Evolutionary conservation across 2,113 vertebrate species (phyloP).

Genomic region (Ictalurus punctatus): DNA sequence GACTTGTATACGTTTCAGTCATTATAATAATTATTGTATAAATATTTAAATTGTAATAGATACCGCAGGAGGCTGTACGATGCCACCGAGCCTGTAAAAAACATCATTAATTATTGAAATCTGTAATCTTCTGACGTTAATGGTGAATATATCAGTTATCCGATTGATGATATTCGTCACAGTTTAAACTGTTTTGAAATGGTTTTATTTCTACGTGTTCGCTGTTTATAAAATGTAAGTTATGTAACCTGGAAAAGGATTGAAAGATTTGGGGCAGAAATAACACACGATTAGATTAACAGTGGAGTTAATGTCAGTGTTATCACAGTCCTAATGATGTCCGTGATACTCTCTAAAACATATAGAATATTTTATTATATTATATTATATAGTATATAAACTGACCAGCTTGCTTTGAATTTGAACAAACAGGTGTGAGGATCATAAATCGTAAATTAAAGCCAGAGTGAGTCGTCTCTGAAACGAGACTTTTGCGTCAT

Average conservation of each 20-base stretch:
- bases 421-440: neutral
- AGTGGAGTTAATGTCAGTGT: neutral
- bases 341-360: too few relatives aligned
- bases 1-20: neutral
- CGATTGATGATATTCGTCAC: too few relatives aligned
- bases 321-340: neutral
- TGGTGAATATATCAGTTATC: too few relatives aligned
- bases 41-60: neutral
- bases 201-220: too few relatives aligned
- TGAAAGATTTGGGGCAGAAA: neutral
- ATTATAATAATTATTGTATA: neutral
- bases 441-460: neutral
- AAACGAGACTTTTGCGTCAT: neutral
- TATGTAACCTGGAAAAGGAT: too few relatives aligned
- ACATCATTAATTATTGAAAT: neutral
- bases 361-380: too few relatives aligned
- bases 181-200: too few relatives aligned
- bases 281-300: neutral
- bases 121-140: neutral
- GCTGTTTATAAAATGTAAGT: too few relatives aligned
- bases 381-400: neutral
- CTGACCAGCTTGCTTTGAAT: neutral
- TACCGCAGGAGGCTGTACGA: neutral
- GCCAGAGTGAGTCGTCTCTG: neutral
- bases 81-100: neutral